A percentile compares a stretch with the other conserved stretches of the same genome.
Conservation (phyloP, 2,888 invertebrate genomes). For the Ctenicera cuprea region DNA sequence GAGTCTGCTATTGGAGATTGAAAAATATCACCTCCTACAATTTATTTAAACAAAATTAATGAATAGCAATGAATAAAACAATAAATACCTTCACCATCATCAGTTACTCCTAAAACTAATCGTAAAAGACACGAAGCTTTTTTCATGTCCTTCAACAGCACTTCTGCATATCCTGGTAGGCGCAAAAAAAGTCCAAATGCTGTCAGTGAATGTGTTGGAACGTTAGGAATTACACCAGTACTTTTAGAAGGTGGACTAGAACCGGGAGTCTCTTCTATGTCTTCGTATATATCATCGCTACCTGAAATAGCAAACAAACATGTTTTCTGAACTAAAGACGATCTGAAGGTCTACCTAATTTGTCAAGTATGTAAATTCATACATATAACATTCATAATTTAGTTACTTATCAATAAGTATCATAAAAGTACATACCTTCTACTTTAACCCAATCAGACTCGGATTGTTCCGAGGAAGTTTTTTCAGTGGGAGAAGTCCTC, state of each 20-base stretch:
- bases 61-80: not conserved
- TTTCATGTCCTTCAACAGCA: constrained; percentile 87
- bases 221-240: constrained; percentile 76
- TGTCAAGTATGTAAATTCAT: not conserved
- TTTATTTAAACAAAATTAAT: constrained; percentile 29
- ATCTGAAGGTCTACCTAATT: no score
- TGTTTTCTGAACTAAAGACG: no score
- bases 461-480: constrained; percentile 74
- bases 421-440: constrained; percentile 65
- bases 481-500: constrained; percentile 75
- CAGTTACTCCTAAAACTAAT: constrained; percentile 91
- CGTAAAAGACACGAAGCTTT: constrained; percentile 91
- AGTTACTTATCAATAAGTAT: not conserved
- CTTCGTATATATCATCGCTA: constrained; percentile 79
- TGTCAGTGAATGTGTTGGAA: constrained; percentile 93
- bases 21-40: constrained; percentile 79
- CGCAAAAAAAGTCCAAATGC: constrained; percentile 93
- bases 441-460: constrained; percentile 73
- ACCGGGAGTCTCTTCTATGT: constrained; percentile 75
- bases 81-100: constrained; percentile 88
- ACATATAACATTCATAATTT: no score
- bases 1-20: constrained; percentile 81
- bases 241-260: constrained; percentile 74
- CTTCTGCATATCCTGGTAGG: constrained; percentile 93
- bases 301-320: constrained; percentile 66